Evolutionary conservation across 2,797 vertebrate genomes (phyloP).

Genomic region (Octomys mimax): DNA sequence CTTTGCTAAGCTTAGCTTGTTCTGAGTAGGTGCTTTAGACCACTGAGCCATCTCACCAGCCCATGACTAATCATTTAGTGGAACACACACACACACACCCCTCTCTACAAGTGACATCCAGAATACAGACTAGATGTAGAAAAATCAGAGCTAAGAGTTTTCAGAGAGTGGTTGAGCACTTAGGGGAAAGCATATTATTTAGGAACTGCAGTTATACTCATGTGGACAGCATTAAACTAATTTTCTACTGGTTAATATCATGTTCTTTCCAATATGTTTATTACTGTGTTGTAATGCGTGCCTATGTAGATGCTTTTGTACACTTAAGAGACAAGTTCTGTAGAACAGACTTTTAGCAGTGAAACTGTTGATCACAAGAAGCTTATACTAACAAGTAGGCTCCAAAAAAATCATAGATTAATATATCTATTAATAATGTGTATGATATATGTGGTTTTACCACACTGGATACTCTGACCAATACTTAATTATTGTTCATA

Average conservation of each 20-base stretch:
- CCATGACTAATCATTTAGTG: neutral
- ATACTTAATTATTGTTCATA: neutral
- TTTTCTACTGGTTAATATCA: neutral
- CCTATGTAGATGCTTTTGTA: neutral
- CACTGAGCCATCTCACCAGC: no score
- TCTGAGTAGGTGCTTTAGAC: no score
- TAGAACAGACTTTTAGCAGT: neutral
- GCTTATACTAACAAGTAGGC: neutral
- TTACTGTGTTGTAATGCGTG: neutral
- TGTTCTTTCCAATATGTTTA: neutral
- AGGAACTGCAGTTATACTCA: neutral
- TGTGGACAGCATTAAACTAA: neutral
- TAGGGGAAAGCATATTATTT: neutral
- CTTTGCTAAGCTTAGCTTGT: no score
- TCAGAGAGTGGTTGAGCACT: neutral
- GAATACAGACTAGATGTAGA: neutral
- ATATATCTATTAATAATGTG: neutral
- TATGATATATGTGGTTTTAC: neutral
- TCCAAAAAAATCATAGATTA: neutral
- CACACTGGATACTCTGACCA: neutral
- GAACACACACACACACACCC: neutral
- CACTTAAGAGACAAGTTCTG: neutral
- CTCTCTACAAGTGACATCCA: neutral
- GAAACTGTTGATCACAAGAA: neutral
- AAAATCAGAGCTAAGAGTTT: neutral